Evolutionary conservation across 2,797 vertebrate genomes (phyloP), one percentile per base, ranked within the genome.

Genomic region (Triplophysa yarkandensis): DNA sequence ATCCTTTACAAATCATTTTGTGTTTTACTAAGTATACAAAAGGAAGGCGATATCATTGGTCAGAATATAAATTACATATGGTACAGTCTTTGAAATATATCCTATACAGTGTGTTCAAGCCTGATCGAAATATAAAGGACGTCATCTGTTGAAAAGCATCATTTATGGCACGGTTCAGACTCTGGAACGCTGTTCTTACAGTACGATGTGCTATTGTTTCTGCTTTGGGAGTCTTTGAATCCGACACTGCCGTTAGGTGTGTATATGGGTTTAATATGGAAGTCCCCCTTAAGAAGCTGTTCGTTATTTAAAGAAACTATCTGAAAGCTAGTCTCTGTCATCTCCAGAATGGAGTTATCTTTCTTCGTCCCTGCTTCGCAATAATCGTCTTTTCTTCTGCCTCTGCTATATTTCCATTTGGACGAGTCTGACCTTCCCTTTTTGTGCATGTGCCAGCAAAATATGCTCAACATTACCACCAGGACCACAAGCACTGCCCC

Each of bases 301-400:
- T 97, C 95, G n/a, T 96, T 97, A 92, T 97, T 98, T 91, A 98
- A 93, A 84, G 96, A 95, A 87, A 96, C 95, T 80, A 98, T 95
- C 89, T 97, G 96, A 91, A 98, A 98, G 85, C 94, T 96, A 81
- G 95, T 96, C 90, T 98, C 96, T 68, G 95, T 97, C 95, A 98
- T 98, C 92, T 98, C 96, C 89, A 98, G 90, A 87, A 98, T 97
- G 82, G 96, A 96, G 86, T 95, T 97, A 89, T 98, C 96, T 84
- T 97, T 98, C 88, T 98, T 98, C 68, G 96, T 98, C 74, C 96
- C 96, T 0, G 96, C 95, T 83, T 98, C 95, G 0, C 95, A 94
- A 67, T 98, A 98, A 82, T 98, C 94, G 0, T 98, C 96, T 95
- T 96, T 94, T 82, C 96, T 93, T 58, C 96, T 91, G 9, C 96